Evolutionary conservation across 2,888 invertebrate species (phyloP).

Genomic region (Megastigmus dorsalis): DNA sequence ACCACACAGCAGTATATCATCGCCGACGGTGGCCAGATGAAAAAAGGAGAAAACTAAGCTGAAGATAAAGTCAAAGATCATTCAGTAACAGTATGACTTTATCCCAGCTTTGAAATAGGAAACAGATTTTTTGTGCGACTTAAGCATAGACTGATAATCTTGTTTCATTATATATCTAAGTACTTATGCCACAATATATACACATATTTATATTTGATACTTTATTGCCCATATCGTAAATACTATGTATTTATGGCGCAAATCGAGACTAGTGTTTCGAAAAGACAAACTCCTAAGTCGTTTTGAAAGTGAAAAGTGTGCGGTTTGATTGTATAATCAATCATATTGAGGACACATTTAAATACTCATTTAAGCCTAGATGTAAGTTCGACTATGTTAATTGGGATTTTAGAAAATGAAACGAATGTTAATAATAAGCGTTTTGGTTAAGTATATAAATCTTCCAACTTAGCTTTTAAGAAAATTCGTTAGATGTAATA

Average conservation of each 20-base stretch:
- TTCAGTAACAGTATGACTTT: constrained; percentile 38
- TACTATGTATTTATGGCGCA: constrained; percentile 47
- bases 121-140: constrained; percentile 32
- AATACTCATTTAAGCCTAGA: constrained; percentile 46
- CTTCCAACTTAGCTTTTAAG: constrained; percentile 47
- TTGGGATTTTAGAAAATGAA: constrained; percentile 40
- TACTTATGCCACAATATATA: constrained; percentile 48
- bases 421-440: constrained; percentile 34
- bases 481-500: constrained; percentile 30
- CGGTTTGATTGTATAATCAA: constrained; percentile 40
- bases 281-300: constrained; percentile 23
- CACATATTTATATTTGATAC: constrained; percentile 50
- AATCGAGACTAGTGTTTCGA: constrained; percentile 44
- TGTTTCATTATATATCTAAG: constrained; percentile 44
- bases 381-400: constrained; percentile 38
- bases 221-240: constrained; percentile 33
- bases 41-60: constrained; percentile 55
- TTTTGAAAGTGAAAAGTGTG: constrained; percentile 33
- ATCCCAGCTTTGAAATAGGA: constrained; percentile 26
- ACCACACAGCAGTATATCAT: constrained; percentile 67
- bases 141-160: constrained; percentile 45
- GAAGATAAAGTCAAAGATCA: constrained; percentile 53
- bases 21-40: constrained; percentile 71
- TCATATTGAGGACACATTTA: constrained; percentile 28
- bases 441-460: constrained; percentile 35